phyloP scores from a whole-genome alignment of 2,888 invertebrate genomes.

The Notodonta dromedarius region DNA sequence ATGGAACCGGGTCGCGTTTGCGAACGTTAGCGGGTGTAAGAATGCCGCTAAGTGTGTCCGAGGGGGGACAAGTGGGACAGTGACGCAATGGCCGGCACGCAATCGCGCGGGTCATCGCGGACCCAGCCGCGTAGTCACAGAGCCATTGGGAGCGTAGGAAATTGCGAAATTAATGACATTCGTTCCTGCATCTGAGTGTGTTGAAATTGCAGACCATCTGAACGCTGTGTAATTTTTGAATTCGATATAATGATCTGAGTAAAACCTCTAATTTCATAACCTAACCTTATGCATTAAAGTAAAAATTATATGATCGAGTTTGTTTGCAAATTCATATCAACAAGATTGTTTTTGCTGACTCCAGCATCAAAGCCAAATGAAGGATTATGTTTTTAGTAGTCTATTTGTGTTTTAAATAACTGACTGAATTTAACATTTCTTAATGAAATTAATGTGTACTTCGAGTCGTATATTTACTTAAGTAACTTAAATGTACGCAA shows the following conservation, averaged over 20 bases:
- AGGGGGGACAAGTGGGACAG: slow-evolving; percentile 55
- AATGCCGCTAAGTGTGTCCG: slow-evolving; percentile 43
- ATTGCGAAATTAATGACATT: slow-evolving; percentile 15
- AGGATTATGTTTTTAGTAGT: too few species aligned
- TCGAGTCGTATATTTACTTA: too few species aligned
- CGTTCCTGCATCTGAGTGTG: background rate
- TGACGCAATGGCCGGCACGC: slow-evolving; percentile 62
- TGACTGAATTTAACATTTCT: too few species aligned
- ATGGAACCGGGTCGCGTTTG: slow-evolving; percentile 51
- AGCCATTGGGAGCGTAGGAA: slow-evolving; percentile 30
- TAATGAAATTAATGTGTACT: too few species aligned
- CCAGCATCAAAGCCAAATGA: too few species aligned
- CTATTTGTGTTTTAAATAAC: too few species aligned
- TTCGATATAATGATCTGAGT: too few species aligned
- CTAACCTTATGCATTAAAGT: too few species aligned
- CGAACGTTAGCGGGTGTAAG: slow-evolving; percentile 19
- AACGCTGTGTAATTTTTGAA: background rate
- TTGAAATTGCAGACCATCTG: background rate
- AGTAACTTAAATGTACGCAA: too few species aligned
- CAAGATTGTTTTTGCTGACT: too few species aligned
- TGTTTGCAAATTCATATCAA: background rate
- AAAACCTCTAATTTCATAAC: too few species aligned
- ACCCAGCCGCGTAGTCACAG: slow-evolving; percentile 28
- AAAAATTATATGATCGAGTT: too few species aligned
- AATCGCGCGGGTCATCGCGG: slow-evolving; percentile 49